Conservation (phyloP, 2,113 vertebrate species). For the Kryptolebias marmoratus region DNA sequence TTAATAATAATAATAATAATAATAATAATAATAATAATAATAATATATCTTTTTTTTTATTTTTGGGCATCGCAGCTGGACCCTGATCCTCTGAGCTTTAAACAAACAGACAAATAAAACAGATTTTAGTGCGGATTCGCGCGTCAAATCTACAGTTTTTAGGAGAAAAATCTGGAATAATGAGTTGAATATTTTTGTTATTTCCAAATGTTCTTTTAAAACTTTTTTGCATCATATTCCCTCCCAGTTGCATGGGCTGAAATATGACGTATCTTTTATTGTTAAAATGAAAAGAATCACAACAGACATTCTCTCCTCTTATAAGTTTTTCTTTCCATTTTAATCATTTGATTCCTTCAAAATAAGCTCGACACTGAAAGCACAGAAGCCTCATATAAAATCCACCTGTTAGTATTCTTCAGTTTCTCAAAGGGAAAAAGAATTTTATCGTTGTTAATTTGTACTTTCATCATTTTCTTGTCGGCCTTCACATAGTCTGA, state of each 20-base stretch:
- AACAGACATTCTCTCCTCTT: background rate
- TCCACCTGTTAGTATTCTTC: slow-evolving; percentile 39
- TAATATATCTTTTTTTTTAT: slow-evolving; percentile 3
- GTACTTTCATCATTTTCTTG: background rate
- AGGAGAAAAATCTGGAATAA: slow-evolving; percentile 7
- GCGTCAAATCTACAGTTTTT: slow-evolving; percentile 45
- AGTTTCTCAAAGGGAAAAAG: background rate
- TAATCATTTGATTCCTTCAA: background rate
- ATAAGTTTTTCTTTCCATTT: background rate
- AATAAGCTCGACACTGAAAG: background rate
- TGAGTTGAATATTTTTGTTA: slow-evolving; percentile 4
- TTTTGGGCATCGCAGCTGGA: background rate
- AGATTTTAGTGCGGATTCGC: slow-evolving; percentile 66
- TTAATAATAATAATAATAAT: background rate
- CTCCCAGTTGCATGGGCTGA: too few relatives aligned
- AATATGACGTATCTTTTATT: too few relatives aligned
- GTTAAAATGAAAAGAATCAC: background rate
- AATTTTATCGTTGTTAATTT: background rate
- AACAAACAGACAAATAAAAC: slow-evolving; percentile 7
- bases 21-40: background rate
- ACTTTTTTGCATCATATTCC: too few relatives aligned
- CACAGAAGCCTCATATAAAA: slow-evolving; percentile 22
- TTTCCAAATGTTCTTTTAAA: background rate
- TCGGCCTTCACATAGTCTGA: background rate
- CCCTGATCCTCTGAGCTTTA: slow-evolving; percentile 42